Evolutionary conservation across 2,113 vertebrate genomes (phyloP), one percentile per base, ranked within the genome.

Genomic region (Poeciliopsis prolifica): DNA sequence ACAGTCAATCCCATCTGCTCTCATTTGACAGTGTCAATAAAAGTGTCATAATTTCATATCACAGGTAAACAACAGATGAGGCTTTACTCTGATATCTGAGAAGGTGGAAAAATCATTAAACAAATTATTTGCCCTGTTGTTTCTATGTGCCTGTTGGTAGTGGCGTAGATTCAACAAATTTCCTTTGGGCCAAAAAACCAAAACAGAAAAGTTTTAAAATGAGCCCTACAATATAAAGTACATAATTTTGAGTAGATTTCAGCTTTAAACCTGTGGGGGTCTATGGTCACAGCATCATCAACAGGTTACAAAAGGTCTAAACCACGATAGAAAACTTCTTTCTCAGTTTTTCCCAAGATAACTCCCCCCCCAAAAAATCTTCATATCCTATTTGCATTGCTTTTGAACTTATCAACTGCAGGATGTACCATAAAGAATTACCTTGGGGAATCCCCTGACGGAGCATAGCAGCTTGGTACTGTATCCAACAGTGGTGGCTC

Each of bases 381-480:
- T 44, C 1, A 11, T 15, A 11, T 17, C 31, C 17, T 67, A 30
- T 9, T 44, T 15, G 28, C 37, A 48, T 61, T 54, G 17, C 8
- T n/a, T 2, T 10, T 30, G 19, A 22, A 44, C 8, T 17, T 63
- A 9, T 28, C 6, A 72, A 19, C 22, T 42, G 26, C 42, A 37
- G 37, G 31, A 7, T 5, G 12, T 17, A 26, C 12, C 13, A 65
- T 11, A n/a, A n/a, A 17, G 26, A 14, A 7, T 1, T 12, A 98
- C 98, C 94, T 95, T 97, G 42, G 98, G 98, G 26, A 69, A 91
- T 30, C 97, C 98, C 33, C 97, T 93, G 63, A 99, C 97, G 0
- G 93, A 95, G 90, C 97, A 99, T 78, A 96, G 95, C 67, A 99
- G 95, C 87, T 97, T 98, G 3, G 97, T 97, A 90, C 91, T 96